phyloP scores from a whole-genome alignment of 2,113 vertebrate genomes.

The Microcebus griseorufus region DNA sequence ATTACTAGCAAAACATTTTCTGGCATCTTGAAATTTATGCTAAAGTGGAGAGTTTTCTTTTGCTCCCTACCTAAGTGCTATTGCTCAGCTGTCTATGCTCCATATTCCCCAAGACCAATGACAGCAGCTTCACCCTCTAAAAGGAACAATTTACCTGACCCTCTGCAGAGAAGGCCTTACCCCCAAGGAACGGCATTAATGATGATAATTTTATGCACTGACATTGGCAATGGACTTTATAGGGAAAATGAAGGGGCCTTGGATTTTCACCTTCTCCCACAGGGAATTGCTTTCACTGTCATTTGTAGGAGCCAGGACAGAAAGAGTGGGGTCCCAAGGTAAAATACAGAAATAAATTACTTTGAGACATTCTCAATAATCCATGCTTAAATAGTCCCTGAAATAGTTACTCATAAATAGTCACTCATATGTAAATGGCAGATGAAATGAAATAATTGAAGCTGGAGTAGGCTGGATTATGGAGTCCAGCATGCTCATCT shows the following conservation, averaged over 20 bases:
- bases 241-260: neutral
- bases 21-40: conserved; percentile 54
- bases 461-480: neutral
- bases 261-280: neutral
- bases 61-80: neutral
- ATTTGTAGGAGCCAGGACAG: neutral
- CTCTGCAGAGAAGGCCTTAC: conserved; percentile 18
- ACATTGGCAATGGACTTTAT: neutral
- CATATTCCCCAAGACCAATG: neutral
- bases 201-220: neutral
- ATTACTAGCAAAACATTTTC: conserved; percentile 61
- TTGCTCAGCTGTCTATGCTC: neutral
- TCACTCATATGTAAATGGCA: conserved; percentile 16
- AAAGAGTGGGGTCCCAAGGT: neutral
- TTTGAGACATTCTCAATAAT: conserved; percentile 38
- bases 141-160: neutral
- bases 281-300: conserved; percentile 7
- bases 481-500: neutral
- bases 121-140: neutral
- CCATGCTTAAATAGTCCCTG: neutral
- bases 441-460: conserved; percentile 2
- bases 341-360: conserved; percentile 43
- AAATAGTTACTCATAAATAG: neutral
- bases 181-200: neutral
- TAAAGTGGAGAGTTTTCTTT: conserved; percentile 11